Evolutionary conservation across 1,140 invertebrate genomes (phyloP).

Genomic region (Diorhabda elongata): DNA sequence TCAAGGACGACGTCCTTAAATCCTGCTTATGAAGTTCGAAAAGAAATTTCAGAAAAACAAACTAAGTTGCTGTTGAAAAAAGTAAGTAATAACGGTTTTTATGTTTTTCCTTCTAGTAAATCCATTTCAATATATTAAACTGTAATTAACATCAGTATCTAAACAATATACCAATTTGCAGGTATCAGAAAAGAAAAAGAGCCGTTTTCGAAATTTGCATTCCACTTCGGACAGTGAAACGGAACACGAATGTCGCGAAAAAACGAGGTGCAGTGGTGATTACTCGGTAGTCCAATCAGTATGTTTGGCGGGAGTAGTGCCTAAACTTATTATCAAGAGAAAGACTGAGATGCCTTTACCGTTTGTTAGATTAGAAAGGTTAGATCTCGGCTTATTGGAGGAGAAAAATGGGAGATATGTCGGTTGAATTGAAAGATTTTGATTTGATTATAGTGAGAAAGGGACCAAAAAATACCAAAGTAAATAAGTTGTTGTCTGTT

Average conservation of each 20-base stretch:
- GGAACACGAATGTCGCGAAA: conserved; percentile 15
- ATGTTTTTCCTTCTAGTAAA: no score
- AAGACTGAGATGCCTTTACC: conserved; percentile 32
- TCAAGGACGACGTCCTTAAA: conserved; percentile 6
- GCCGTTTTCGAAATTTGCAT: conserved; percentile 24
- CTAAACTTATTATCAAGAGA: conserved; percentile 40
- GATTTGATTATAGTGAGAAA: conserved; percentile 26
- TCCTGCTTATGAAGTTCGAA: conserved; percentile 24
- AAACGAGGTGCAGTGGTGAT: conserved; percentile 24
- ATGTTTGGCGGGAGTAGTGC: conserved; percentile 30
- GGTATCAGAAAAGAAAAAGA: conserved; percentile 22
- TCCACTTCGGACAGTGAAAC: conserved; percentile 16
- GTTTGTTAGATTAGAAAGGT: conserved; percentile 34
- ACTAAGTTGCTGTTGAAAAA: conserved; percentile 34
- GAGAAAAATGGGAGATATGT: conserved; percentile 28
- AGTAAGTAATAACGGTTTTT: neutral
- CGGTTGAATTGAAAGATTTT: conserved; percentile 22
- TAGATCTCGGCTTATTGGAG: conserved; percentile 30
- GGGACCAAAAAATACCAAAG: conserved; percentile 34
- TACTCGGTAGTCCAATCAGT: conserved; percentile 29
- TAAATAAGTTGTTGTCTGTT: conserved; percentile 19
- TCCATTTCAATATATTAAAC: no score
- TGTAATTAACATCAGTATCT: no score
- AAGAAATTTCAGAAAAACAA: conserved; percentile 19
- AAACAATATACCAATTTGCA: neutral